Percentiles rank a stretch among this genome's conserved stretches.
phyloP scores from a whole-genome alignment of 2,797 vertebrate genomes.

The Chaunax sp. region DNA sequence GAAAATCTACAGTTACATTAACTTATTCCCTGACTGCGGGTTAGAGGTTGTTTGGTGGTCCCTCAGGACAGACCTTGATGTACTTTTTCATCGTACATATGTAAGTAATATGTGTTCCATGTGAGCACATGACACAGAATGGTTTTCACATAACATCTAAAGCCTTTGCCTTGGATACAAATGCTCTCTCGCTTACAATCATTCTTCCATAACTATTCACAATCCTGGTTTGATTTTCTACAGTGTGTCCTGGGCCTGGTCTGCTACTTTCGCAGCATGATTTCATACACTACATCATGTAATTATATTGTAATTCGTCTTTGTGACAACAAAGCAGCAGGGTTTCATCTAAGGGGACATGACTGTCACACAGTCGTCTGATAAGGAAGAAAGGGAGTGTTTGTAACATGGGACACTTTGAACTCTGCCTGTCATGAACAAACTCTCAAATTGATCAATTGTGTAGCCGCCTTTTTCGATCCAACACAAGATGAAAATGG shows the following conservation, averaged over 20 bases:
- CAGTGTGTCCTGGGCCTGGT: conserved; percentile 33
- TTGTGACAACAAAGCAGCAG: conserved; percentile 45
- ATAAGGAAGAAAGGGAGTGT: conserved; percentile 8
- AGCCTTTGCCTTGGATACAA: conserved; percentile 66
- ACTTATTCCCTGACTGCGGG: conserved; percentile 77
- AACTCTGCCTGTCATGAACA: conserved; percentile 22
- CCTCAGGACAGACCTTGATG: conserved; percentile 68
- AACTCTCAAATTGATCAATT: conserved; percentile 14
- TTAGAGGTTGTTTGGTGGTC: conserved; percentile 79
- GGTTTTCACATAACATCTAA: conserved; percentile 80
- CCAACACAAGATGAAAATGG: neutral
- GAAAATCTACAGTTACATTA: conserved; percentile 81
- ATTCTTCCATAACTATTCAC: conserved; percentile 62
- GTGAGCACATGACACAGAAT: conserved; percentile 76
- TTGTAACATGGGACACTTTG: conserved; percentile 23
- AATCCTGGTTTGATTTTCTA: conserved; percentile 51
- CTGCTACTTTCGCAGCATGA: conserved; percentile 42
- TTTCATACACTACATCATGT: conserved; percentile 54
- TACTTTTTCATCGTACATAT: conserved; percentile 81
- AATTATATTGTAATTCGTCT: conserved; percentile 60
- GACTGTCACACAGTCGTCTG: conserved; percentile 18
- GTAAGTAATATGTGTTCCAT: conserved; percentile 84
- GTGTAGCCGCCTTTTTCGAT: neutral
- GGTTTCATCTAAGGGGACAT: conserved; percentile 30
- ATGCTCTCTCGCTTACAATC: conserved; percentile 66